Evolutionary conservation across 2,888 invertebrate genomes (phyloP).

Genomic region (Ramazzottius varieornatus): DNA sequence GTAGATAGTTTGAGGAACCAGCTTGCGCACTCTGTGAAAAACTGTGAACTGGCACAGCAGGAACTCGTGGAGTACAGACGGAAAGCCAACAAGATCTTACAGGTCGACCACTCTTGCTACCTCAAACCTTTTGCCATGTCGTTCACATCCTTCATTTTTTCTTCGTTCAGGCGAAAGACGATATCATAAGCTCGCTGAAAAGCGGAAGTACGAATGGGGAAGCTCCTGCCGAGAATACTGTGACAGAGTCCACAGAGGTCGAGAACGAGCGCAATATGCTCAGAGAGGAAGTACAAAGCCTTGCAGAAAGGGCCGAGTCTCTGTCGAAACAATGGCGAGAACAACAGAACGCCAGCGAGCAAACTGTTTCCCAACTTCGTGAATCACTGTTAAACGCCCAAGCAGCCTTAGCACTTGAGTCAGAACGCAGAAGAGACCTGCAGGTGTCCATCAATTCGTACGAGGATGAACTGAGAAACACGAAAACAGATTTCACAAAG

Average conservation of each 20-base stretch:
- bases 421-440: background rate
- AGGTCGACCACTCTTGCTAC: conserved; percentile 23
- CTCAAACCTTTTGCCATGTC: conserved; percentile 17
- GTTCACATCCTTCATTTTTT: too few relatives aligned
- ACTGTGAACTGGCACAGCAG: conserved; percentile 23
- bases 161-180: conserved; percentile 31
- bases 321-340: background rate
- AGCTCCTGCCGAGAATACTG: background rate
- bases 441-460: background rate
- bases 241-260: conserved; percentile 23
- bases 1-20: conserved; percentile 11
- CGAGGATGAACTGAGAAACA: conserved; percentile 29
- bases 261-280: conserved; percentile 32
- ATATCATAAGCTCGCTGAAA: conserved; percentile 35
- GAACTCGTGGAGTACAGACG: conserved; percentile 48
- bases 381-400: background rate
- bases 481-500: conserved; percentile 30
- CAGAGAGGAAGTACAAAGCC: conserved; percentile 28
- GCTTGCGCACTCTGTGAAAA: conserved; percentile 21
- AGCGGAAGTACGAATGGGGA: conserved; percentile 10
- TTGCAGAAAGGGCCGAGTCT: background rate
- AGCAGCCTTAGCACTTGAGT: background rate
- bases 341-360: background rate
- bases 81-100: conserved; percentile 47
- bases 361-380: background rate